Conservation (phyloP, 2,888 invertebrate species). For the Melangyna quadrimaculata region DNA sequence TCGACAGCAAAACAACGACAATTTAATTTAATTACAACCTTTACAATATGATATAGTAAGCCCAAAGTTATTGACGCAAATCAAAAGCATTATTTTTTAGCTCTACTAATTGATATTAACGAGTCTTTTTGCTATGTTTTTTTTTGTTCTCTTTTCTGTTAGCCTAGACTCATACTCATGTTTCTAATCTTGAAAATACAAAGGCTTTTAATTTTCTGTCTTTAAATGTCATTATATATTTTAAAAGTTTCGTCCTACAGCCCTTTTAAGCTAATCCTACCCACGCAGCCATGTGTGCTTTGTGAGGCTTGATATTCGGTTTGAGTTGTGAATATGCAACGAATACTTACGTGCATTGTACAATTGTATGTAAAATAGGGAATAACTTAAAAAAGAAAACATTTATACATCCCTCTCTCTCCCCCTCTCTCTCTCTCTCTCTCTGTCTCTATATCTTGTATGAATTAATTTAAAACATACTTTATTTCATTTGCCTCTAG, state of each 20-base stretch:
- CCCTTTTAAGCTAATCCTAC: no score
- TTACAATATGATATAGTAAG: no score
- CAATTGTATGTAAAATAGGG: neutral
- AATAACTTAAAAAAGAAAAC: neutral
- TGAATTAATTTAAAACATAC: neutral
- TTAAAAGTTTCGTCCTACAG: neutral
- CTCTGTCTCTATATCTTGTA: no score
- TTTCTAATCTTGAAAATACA: neutral
- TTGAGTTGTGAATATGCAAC: slow-evolving; percentile 5
- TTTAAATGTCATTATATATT: neutral
- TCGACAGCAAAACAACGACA: no score
- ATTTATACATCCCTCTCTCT: neutral
- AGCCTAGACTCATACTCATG: neutral
- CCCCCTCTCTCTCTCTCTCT: no score
- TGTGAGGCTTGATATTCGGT: neutral
- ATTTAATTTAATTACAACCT: no score
- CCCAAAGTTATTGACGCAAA: no score
- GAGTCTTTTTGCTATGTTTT: no score
- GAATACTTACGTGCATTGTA: slow-evolving; percentile 1
- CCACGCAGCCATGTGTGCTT: neutral
- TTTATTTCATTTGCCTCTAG: neutral
- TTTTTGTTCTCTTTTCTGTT: no score
- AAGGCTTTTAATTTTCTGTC: neutral
- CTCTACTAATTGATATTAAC: no score
- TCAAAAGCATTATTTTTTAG: no score